A percentile compares a stretch with the other conserved stretches of the same genome.
Conservation (phyloP, 2,113 vertebrate genomes). For the Butastur rufipennis region DNA sequence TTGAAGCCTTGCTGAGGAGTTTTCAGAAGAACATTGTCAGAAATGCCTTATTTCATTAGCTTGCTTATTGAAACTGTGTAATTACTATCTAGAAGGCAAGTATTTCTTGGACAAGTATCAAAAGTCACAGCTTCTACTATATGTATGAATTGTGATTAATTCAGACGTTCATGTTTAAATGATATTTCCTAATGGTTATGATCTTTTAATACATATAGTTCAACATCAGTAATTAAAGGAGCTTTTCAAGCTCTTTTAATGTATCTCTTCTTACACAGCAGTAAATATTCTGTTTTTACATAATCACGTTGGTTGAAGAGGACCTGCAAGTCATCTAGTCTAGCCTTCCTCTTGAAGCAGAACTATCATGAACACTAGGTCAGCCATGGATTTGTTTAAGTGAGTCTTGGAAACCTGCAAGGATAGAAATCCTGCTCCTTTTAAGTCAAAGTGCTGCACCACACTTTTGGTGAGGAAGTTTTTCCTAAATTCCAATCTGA, state of each 20-base stretch:
- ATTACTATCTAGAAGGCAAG: not conserved
- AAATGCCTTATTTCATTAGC: not conserved
- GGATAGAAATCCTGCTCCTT: not conserved
- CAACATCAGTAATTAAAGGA: not conserved
- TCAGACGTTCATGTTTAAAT: not conserved
- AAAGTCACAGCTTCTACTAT: not conserved
- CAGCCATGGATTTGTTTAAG: not conserved
- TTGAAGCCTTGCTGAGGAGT: not conserved
- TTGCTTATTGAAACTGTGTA: not conserved
- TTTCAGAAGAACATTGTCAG: not conserved
- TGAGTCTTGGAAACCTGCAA: not conserved
- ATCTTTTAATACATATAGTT: not conserved
- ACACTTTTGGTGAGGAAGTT: fast-evolving
- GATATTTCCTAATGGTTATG: not conserved
- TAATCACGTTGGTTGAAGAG: not conserved
- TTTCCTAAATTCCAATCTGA: not conserved
- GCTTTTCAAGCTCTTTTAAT: not conserved
- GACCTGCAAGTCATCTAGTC: not conserved
- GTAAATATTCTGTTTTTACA: not conserved
- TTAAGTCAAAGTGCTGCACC: not conserved
- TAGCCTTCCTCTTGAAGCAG: not conserved
- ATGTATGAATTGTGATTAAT: not conserved
- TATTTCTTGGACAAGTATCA: not conserved
- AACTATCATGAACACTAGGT: not conserved
- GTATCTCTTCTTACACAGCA: not conserved